A percentile compares a stretch with the other conserved stretches of the same genome.
phyloP scores from a whole-genome alignment of 2,888 invertebrate genomes.

The Anodontia alba region DNA sequence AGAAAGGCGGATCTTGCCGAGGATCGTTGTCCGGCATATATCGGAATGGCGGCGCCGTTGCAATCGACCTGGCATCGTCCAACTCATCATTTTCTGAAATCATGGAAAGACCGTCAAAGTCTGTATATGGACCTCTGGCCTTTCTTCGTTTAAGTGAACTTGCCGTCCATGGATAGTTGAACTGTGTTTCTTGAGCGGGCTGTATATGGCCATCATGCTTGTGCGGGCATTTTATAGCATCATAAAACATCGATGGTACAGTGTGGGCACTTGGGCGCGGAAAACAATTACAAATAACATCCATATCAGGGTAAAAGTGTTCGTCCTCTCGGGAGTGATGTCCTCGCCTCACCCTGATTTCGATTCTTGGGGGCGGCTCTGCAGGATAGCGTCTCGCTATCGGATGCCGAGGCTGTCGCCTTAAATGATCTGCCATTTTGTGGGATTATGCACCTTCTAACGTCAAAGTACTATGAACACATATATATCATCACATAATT shows the following conservation, averaged over 20 bases:
- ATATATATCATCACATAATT: no score
- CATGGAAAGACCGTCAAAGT: conserved; percentile 52
- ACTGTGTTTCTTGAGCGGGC: conserved; percentile 69
- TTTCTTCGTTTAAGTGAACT: conserved; percentile 58
- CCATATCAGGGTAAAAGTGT: conserved; percentile 39
- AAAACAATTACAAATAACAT: conserved; percentile 70
- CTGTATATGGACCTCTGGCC: conserved; percentile 37
- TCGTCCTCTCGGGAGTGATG: conserved; percentile 34
- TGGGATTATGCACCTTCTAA: no score
- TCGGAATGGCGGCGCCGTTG: conserved; percentile 65
- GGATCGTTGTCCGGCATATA: conserved; percentile 41
- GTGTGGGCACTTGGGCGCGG: conserved; percentile 67
- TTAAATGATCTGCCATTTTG: conserved; percentile 16
- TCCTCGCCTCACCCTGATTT: conserved; percentile 49
- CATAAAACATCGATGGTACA: conserved; percentile 76
- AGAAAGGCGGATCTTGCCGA: conserved; percentile 54
- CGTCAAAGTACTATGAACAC: no score
- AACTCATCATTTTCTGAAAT: conserved; percentile 54
- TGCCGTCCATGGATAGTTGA: conserved; percentile 76
- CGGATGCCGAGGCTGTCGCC: conserved; percentile 44
- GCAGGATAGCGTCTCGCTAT: conserved; percentile 47
- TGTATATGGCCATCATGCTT: conserved; percentile 64
- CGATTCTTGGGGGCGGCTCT: conserved; percentile 57
- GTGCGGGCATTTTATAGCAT: conserved; percentile 72
- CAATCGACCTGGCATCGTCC: conserved; percentile 53